Base-by-base conservation (phyloP, 2,113 vertebrate species). In the Myodes glareolus region DNA sequence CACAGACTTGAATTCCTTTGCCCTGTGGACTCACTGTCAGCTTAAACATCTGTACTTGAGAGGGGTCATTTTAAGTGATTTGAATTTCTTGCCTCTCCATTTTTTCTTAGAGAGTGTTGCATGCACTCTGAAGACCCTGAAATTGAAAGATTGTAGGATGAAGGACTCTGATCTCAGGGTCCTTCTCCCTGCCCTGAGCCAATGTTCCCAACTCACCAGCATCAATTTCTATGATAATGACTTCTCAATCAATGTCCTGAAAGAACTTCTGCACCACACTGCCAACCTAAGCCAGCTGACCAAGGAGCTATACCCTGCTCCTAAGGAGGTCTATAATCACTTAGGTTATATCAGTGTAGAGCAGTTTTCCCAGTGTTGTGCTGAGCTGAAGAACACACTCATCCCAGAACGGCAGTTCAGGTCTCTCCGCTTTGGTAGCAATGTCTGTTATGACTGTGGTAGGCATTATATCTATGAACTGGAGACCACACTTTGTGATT, bases 41-140 rank as follows among this genome's bases (percentile, higher is more conserved):
- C 33, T 91, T 0, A 91, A 33, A 33, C 6, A 67, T 4, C 76
- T 97, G 70, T 50, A 42, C 7, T n/a, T 96, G 13, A 91, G 11
- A 3, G 55, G 39, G 0, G 0, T 47, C 39, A 1, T 0, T 14
- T 82, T 95, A 67, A 2, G 17, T 7, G 0, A 8, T 11, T 6
- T 72, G 0, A 11, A 42, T 10, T 13, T 39, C 88, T 7, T 3
- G 23, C 58, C 67, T 19, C 47, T 92, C 19, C n/a, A 3, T 1
- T 1, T 52, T 21, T 90, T 93, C 23, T 87, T 88, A 1, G 33
- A 80, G 52, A 68, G 5, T 19, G 61, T n/a, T 0, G 23, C 77
- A 7, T 23, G 0, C 87, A 81, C n/a, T 3, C 77, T 96, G 29
- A 5, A 23, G 65, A 31, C 5, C 61, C 70, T 93, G 72, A 7